Evolutionary conservation across 2,888 invertebrate genomes (phyloP), one percentile per base, ranked within the genome.

Genomic region (Onthophagus sagittarius): DNA sequence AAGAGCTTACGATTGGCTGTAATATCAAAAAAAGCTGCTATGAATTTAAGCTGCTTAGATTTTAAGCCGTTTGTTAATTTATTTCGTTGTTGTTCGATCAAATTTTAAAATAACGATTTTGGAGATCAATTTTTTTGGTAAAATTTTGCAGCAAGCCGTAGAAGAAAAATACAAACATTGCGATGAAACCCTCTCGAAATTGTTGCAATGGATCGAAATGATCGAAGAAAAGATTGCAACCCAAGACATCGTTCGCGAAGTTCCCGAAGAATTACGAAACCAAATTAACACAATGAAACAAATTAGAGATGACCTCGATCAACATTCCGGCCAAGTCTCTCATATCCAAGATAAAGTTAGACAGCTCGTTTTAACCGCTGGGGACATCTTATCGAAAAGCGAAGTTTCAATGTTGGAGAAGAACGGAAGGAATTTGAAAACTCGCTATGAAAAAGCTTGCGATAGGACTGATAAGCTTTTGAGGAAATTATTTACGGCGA

Each of bases 161-260:
- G 94, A 96, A 87, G 97, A 97, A 85, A 96, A 96, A 86, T 97
- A 96, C 89, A 93, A 94, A 84, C 88, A 94, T 81, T 96, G 96
- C 86, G 95, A 95, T 85, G 95, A 96, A 84, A 93, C 92, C 63
- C 88, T 96, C 75, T 91, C 92, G 76, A 94, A 94, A 83, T 88
- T 97, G 74, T 88, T 96, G 79, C 92, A 94, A 85, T 97, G 96
- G 96, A 92, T 97, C 79, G 89, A 90, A 23, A 92, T 93, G 75
- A 88, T 96, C 6, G 97, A 97, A 86, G 92, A 93, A 77, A 90
- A 92, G 80, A 88, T 97, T 78, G 93, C 96, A 65, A 91, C 92
- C 77, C 94, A 96, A 82, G 95, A 95, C 80, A 92, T 94, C 11
- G 93, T 95, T 63, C 93, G 92, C 80, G 97, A 97, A 85, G 93